Base-by-base conservation (phyloP, 1,140 invertebrate genomes). In the Scaptomyza montana region DNA sequence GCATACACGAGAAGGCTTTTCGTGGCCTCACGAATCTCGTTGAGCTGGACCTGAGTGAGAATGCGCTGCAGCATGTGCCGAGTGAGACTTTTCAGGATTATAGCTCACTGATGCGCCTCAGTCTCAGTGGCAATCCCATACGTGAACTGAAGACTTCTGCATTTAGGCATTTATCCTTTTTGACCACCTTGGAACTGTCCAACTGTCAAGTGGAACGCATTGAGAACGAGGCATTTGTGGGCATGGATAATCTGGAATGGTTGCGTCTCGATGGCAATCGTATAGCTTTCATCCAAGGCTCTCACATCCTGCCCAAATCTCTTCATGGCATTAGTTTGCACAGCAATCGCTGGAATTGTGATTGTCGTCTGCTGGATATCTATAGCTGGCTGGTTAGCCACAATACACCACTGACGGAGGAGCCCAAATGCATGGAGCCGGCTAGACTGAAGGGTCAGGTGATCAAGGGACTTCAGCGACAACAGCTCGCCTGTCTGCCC, bases 331-430 rank as follows among this genome's bases (percentile, higher is more conserved):
- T 98, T 28, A 95, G 96, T 59, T 92, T 98, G 25, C 95, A 98
- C 82, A 95, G 95, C 80, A 98, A 98, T 93, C 95, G 96, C 49
- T 98, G 97, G 97, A 93, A 94, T 49, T 98, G 97, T 91, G 96
- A 98, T 89, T 98, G 97, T 90, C 94, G 95, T 59, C 92, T 98
- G 49, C 92, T 95, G 45, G 94, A 96, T 73, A 92, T 98, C 77
- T 94, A 96, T 68, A 92, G 93, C 21, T 98, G 97, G 97, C 93
- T 98, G 61, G 92, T 94, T 30, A 94, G 95, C 79, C 95, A 95
- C 79, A 95, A 95, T 80, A 94, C 95, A 45, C 95, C 96, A 0
- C 94, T 95, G 60, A 93, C 94, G 1, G 95, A 96, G 19, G 95
- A 96, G 73, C 97, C 97, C 1, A 94, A 95, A 74, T 98, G 97